Evolutionary conservation across 2,797 vertebrate species (phyloP), one percentile per base, ranked within the genome.

Genomic region (Galaxias olidus): DNA sequence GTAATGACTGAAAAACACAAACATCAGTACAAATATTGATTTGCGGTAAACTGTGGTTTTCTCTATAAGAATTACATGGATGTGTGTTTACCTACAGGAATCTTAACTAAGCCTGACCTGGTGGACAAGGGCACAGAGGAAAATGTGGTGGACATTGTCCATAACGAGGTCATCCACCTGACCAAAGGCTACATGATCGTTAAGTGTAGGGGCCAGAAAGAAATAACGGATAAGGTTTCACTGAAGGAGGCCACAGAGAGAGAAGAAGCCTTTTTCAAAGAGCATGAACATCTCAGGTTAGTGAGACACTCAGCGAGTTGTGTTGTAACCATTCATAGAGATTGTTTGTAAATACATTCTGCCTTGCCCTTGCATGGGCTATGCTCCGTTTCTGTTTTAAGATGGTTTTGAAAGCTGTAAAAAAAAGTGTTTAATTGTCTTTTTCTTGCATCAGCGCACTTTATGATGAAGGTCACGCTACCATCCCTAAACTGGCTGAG

Each of bases 121-220:
- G 18, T 46, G 1, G 47, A 59, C 11, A 41, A 4, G 13, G 49
- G 45, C 9, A 59, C 42, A 9, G 54, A 65, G 18, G 49, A 65
- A 13, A 45, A 12, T n/a, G 41, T 56, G 18, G 14, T 59, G 43
- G 44, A 59, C 17, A 56, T 94, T 20, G 64, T 91, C 0, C 66
- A 11, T 14, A 94, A 94, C 71, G 61, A 72, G 0, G 70, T 90
- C 3, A 75, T 87, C 61, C 81, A 79, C n/a, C 88, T 95, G 48
- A 91, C 82, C 72, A 94, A 93, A 68, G 93, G 94, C 19, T 95
- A 91, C 79, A 91, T 91, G 82, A 77, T 95, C 0, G 92, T 95
- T 48, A 92, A 86, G 75, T 95, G 93, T 46, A 86, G 92, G 1
- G 92, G 92, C 7, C 93, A 95, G 74, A 85, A 89, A 73, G 92